These are phyloP conservation scores for Onychomys leucogaster DNA, from an alignment of 2,797 vertebrate genomes.

Conservation along the genomic window DNA sequence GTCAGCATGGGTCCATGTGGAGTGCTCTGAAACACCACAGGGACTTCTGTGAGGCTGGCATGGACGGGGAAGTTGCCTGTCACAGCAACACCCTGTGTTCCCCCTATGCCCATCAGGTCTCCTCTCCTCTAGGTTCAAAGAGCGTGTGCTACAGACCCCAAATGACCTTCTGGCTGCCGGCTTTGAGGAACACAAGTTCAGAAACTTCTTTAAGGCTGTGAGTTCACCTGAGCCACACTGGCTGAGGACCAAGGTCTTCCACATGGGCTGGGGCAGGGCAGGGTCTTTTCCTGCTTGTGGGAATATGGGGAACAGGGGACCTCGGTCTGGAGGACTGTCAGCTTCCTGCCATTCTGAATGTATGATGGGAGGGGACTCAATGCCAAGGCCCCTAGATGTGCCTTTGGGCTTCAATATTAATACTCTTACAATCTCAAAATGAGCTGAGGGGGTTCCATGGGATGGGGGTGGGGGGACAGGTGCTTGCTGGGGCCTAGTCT, in stretches of 20 bases:
- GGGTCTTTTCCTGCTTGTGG: neutral
- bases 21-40: no score
- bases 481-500: neutral
- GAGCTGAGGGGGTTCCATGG: fast-evolving
- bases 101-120: neutral
- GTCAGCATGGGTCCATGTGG: neutral
- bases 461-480: fast-evolving
- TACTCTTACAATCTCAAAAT: neutral
- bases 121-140: constrained; percentile 80
- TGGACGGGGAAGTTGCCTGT: neutral
- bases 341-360: neutral
- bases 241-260: neutral
- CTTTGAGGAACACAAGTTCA: constrained; percentile 87
- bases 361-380: neutral
- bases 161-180: constrained; percentile 84
- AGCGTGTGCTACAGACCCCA: constrained; percentile 84
- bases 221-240: constrained; percentile 17
- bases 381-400: neutral
- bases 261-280: neutral
- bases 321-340: neutral
- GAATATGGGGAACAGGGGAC: no score
- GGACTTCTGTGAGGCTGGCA: neutral
- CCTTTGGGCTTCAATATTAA: neutral
- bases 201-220: constrained; percentile 84
- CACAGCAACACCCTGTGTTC: neutral